A percentile compares a stretch with the other conserved stretches of the same genome.
These are phyloP conservation scores for Eubasilissa regina DNA, from an alignment of 1,140 invertebrate genomes.

Conservation along the genomic window DNA sequence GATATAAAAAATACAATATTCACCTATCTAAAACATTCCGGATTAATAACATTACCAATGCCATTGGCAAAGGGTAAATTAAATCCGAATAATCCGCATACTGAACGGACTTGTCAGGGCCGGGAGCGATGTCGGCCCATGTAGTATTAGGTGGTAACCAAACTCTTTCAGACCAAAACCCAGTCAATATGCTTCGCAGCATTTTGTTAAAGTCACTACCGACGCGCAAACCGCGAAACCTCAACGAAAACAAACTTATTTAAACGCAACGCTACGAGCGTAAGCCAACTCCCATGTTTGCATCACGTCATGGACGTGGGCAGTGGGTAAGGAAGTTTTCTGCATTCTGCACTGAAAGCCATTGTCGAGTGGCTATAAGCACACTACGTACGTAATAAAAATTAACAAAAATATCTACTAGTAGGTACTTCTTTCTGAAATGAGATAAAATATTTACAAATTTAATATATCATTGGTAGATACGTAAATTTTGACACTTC, in stretches of 20 bases:
- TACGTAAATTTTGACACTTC: too few relatives aligned
- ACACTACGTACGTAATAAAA: too few relatives aligned
- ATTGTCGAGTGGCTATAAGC: too few relatives aligned
- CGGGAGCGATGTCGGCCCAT: conserved; percentile 89
- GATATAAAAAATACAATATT: conserved; percentile 62
- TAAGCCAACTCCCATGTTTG: conserved; percentile 54
- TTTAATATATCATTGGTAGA: too few relatives aligned
- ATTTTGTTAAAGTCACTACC: conserved; percentile 37
- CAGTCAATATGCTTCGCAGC: conserved; percentile 64
- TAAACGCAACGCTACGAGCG: conserved; percentile 46
- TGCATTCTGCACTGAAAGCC: not conserved
- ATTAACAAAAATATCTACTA: too few relatives aligned
- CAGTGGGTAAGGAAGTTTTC: conserved; percentile 42
- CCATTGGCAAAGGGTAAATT: conserved; percentile 86
- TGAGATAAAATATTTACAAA: too few relatives aligned
- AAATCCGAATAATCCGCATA: conserved; percentile 90
- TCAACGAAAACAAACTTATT: conserved; percentile 48
- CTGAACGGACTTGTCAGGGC: conserved; percentile 80
- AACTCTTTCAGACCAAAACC: conserved; percentile 87
- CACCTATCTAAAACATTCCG: conserved; percentile 89
- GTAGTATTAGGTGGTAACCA: conserved; percentile 93
- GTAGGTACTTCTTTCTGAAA: too few relatives aligned
- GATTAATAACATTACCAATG: conserved; percentile 81
- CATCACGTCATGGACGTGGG: conserved; percentile 48
- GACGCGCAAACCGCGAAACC: conserved; percentile 39